phyloP scores from a whole-genome alignment of 2,113 vertebrate genomes.

The Perognathus longimembris region DNA sequence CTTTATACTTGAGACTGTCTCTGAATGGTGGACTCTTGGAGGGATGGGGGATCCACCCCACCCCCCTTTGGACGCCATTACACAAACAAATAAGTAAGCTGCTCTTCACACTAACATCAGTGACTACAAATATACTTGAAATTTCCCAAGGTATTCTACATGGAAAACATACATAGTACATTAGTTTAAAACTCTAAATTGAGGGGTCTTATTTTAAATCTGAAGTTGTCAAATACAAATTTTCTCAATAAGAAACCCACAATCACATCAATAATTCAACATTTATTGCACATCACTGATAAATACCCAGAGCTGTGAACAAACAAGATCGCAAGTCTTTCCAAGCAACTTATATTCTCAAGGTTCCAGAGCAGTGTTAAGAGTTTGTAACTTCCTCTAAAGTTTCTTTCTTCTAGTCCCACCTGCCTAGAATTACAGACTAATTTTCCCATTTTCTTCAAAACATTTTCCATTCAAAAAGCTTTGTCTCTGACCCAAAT shows the following conservation, averaged over 20 bases:
- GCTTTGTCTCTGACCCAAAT: neutral
- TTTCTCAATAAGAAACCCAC: conserved; percentile 8
- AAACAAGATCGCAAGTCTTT: neutral
- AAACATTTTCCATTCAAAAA: neutral
- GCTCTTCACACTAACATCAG: conserved; percentile 7
- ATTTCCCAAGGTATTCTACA: conserved; percentile 42
- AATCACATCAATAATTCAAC: neutral
- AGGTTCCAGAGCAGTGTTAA: neutral
- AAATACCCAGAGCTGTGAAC: neutral
- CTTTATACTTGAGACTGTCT: too few species aligned
- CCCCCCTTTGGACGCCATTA: too few species aligned
- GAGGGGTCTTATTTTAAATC: conserved; percentile 8
- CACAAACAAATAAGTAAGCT: too few species aligned
- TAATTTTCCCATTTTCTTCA: neutral
- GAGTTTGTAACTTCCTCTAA: neutral
- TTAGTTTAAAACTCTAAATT: conserved; percentile 34
- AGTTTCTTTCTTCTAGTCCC: neutral
- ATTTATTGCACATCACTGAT: neutral
- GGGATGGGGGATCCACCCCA: too few species aligned
- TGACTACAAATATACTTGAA: conserved; percentile 55
- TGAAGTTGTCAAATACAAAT: neutral
- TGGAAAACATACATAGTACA: conserved; percentile 30
- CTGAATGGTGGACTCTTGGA: too few species aligned
- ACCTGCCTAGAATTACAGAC: neutral
- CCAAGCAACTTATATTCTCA: neutral